Conservation (phyloP, 2,113 vertebrate genomes). For the Hyperoodon ampullatus region DNA sequence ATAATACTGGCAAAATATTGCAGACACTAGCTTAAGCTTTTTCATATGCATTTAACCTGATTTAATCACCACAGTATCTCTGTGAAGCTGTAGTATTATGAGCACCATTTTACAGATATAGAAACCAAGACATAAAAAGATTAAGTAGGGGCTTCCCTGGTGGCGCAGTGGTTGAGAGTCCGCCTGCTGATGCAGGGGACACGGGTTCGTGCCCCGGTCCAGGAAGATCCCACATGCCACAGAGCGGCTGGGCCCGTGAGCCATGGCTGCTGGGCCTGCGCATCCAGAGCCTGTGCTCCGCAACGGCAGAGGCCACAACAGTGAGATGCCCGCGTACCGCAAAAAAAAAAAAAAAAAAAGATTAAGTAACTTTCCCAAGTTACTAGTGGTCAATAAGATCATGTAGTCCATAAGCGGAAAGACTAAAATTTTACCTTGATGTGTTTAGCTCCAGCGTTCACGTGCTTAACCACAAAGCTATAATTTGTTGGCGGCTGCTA, state of each 20-base stretch:
- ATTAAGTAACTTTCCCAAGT: background rate
- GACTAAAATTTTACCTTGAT: background rate
- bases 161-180: too few species aligned
- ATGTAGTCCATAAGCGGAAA: background rate
- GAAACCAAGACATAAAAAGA: slow-evolving; percentile 3
- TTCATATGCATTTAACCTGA: background rate
- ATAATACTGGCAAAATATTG: background rate
- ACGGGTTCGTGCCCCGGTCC: too few species aligned
- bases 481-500: background rate
- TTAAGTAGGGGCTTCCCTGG: background rate
- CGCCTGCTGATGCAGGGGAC: too few species aligned
- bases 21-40: background rate
- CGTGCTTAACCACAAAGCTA: background rate
- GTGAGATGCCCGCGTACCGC: too few species aligned
- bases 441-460: background rate
- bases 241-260: too few species aligned
- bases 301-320: too few species aligned
- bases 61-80: background rate
- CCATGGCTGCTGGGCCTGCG: too few species aligned
- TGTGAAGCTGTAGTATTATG: background rate
- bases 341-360: background rate
- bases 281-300: too few species aligned
- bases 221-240: too few species aligned
- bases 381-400: background rate
- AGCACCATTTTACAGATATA: background rate